A percentile compares a stretch with the other conserved stretches of the same genome.
These are phyloP conservation scores for Schlechtendalia chinensis DNA, from an alignment of 1,140 invertebrate species.

Conservation along the genomic window DNA sequence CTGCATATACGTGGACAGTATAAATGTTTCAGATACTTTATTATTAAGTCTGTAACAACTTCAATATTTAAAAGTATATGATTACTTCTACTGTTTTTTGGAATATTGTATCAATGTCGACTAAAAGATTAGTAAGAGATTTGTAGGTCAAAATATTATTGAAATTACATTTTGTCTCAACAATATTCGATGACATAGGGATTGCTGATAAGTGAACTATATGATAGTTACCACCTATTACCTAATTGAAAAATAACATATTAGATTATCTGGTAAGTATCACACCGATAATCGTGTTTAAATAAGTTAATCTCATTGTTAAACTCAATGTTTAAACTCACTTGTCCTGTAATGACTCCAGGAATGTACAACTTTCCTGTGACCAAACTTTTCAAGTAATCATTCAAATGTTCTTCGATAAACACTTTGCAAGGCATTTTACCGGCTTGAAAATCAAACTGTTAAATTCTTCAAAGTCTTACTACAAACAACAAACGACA, in stretches of 20 bases:
- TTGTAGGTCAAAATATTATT: not conserved
- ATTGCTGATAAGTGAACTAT: slow-evolving; percentile 28
- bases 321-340: not conserved
- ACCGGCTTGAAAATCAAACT: not conserved
- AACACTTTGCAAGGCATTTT: slow-evolving; percentile 37
- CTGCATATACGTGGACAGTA: not conserved
- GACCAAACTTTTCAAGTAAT: slow-evolving; percentile 13
- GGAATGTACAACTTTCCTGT: slow-evolving; percentile 28
- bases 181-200: not conserved
- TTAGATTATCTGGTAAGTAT: too few relatives aligned
- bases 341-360: slow-evolving; percentile 40
- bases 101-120: slow-evolving; percentile 16
- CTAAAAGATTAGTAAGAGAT: slow-evolving; percentile 8
- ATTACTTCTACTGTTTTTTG: slow-evolving; percentile 35
- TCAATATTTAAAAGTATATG: not conserved
- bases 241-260: slow-evolving; percentile 11
- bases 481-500: not conserved
- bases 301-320: too few relatives aligned
- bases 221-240: slow-evolving; percentile 27
- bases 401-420: slow-evolving; percentile 37
- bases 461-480: slow-evolving; percentile 10
- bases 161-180: not conserved
- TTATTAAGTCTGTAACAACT: not conserved
- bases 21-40: not conserved
- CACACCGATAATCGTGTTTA: too few relatives aligned